phyloP scores from a whole-genome alignment of 2,797 vertebrate genomes.

The Emydoidea blandingii region DNA sequence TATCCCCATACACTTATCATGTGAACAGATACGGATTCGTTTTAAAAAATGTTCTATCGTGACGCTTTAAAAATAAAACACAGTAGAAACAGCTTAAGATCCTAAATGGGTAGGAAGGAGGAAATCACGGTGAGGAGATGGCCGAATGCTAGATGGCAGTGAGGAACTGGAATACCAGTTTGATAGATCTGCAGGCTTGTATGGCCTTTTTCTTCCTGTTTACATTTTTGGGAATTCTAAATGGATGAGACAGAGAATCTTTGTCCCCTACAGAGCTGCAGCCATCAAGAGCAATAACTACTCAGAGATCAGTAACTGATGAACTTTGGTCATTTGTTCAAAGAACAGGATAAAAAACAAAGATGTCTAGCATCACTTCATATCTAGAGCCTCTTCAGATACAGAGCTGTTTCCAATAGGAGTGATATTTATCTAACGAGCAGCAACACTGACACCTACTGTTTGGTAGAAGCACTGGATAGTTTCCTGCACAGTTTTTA shows the following conservation, averaged over 20 bases:
- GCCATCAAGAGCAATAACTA: background rate
- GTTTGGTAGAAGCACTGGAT: background rate
- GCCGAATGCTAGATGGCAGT: background rate
- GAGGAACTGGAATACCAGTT: background rate
- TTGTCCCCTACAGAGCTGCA: background rate
- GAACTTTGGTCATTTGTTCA: background rate
- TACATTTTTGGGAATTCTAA: no score
- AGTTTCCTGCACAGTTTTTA: background rate
- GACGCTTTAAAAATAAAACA: background rate
- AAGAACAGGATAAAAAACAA: background rate
- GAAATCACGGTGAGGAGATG: background rate
- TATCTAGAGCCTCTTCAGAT: background rate
- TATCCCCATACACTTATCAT: background rate
- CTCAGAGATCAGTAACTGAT: background rate
- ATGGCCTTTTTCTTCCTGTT: background rate
- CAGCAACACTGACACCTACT: conserved; percentile 54
- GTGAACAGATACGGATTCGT: background rate
- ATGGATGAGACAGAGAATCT: background rate
- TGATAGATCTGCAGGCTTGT: background rate
- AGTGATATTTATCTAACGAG: conserved; percentile 1
- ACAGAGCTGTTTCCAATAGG: background rate
- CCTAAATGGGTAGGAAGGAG: background rate
- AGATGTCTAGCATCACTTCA: background rate
- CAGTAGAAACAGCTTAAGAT: background rate
- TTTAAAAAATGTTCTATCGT: background rate